phyloP scores from a whole-genome alignment of 2,888 invertebrate species.

The Odontocerum albicorne region DNA sequence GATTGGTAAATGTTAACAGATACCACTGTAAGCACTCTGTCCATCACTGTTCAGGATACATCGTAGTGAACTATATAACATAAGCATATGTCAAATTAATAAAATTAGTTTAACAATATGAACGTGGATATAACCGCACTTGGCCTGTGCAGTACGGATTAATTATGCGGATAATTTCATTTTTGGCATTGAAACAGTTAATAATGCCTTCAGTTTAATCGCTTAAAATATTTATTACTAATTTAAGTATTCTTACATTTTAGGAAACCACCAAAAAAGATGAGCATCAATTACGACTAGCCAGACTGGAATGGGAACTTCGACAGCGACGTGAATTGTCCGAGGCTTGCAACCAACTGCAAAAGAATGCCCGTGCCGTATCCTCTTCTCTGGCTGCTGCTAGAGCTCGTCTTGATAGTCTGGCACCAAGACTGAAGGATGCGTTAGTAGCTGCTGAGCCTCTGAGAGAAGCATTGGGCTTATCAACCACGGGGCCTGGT shows the following conservation, averaged over 20 bases:
- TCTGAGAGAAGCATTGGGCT: conserved; percentile 82
- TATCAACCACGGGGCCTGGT: conserved; percentile 42
- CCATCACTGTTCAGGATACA: too few relatives aligned
- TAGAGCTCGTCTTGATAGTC: conserved; percentile 74
- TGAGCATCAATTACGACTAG: conserved; percentile 79
- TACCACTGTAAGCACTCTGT: too few relatives aligned
- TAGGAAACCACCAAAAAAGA: conserved; percentile 69
- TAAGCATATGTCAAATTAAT: conserved; percentile 2
- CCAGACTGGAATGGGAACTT: conserved; percentile 89
- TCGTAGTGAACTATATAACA: too few relatives aligned
- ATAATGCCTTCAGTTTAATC: too few relatives aligned
- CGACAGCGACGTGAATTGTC: conserved; percentile 84
- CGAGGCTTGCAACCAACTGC: conserved; percentile 71
- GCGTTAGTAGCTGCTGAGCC: conserved; percentile 76
- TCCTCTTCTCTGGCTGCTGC: conserved; percentile 74
- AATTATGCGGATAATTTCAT: too few relatives aligned
- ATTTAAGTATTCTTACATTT: neutral
- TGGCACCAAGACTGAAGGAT: conserved; percentile 73
- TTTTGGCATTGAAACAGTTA: too few relatives aligned
- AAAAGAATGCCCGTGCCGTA: conserved; percentile 75
- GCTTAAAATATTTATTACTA: too few relatives aligned
- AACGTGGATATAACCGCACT: too few relatives aligned
- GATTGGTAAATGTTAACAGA: too few relatives aligned
- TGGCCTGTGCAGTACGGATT: too few relatives aligned
- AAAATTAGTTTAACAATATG: too few relatives aligned